Evolutionary conservation across 2,797 vertebrate genomes (phyloP).

Genomic region (Eospalax fontanierii): DNA sequence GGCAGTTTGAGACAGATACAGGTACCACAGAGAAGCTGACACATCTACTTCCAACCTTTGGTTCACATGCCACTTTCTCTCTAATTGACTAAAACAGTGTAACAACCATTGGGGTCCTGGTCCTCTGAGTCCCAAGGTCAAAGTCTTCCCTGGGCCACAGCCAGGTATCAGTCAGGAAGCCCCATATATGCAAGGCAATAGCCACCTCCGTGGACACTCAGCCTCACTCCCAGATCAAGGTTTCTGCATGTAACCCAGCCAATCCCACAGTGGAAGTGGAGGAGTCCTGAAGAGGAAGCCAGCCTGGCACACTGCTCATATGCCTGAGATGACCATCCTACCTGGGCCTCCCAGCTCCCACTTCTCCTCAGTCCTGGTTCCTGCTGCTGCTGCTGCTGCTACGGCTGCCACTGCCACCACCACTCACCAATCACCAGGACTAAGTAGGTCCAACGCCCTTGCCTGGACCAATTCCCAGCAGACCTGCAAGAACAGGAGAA

Average conservation of each 20-base stretch:
- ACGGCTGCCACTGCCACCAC: not conserved
- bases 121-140: slow-evolving; percentile 20
- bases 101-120: not conserved
- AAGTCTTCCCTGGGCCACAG: not conserved
- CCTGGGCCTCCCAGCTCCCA: slow-evolving; percentile 42
- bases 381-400: not conserved
- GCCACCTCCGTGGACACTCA: not conserved
- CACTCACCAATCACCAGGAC: slow-evolving; percentile 24
- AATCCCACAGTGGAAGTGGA: not conserved
- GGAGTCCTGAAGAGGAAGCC: not conserved
- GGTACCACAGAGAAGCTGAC: not conserved
- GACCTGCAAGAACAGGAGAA: slow-evolving; percentile 69
- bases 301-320: not conserved
- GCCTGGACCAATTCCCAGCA: slow-evolving; percentile 33
- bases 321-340: slow-evolving; percentile 12
- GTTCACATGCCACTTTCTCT: not conserved
- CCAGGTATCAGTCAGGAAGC: not conserved
- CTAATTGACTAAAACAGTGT: not conserved
- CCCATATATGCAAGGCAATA: not conserved
- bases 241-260: not conserved
- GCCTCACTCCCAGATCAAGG: not conserved
- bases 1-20: slow-evolving; percentile 18
- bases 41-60: not conserved
- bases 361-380: slow-evolving; percentile 35
- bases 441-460: not conserved